These are phyloP conservation scores for Labia minor DNA, from an alignment of 2,888 invertebrate species.

Conservation along the genomic window DNA sequence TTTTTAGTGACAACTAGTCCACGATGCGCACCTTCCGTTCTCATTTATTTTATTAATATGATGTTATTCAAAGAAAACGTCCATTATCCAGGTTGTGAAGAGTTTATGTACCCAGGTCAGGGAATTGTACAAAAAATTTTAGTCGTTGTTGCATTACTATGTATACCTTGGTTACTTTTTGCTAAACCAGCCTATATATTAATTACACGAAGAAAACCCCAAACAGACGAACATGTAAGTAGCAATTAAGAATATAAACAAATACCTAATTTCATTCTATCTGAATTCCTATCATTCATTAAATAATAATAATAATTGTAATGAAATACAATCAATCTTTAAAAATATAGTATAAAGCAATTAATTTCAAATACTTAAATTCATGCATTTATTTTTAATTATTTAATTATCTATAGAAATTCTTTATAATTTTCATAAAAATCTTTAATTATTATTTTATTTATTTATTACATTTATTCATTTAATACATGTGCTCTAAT, in stretches of 20 bases:
- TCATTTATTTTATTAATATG: slow-evolving; percentile 52
- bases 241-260: too few relatives aligned
- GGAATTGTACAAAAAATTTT: slow-evolving; percentile 36
- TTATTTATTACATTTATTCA: too few relatives aligned
- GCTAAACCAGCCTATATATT: slow-evolving; percentile 42
- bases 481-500: too few relatives aligned
- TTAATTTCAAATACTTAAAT: too few relatives aligned
- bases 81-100: slow-evolving; percentile 23
- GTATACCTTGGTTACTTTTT: slow-evolving; percentile 43
- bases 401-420: too few relatives aligned
- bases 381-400: too few relatives aligned
- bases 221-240: slow-evolving; percentile 21
- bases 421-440: too few relatives aligned
- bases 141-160: slow-evolving; percentile 39
- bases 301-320: too few relatives aligned
- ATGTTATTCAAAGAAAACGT: slow-evolving; percentile 36
- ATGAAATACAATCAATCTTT: slow-evolving; percentile 19
- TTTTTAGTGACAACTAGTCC: slow-evolving; percentile 25
- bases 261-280: too few relatives aligned
- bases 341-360: not conserved
- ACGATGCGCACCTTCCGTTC: slow-evolving; percentile 45
- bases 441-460: too few relatives aligned
- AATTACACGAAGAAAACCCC: slow-evolving; percentile 24
- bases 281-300: too few relatives aligned
- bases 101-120: slow-evolving; percentile 34